Evolutionary conservation across 2,888 invertebrate genomes (phyloP).

Genomic region (Lasioglossum lativentre): DNA sequence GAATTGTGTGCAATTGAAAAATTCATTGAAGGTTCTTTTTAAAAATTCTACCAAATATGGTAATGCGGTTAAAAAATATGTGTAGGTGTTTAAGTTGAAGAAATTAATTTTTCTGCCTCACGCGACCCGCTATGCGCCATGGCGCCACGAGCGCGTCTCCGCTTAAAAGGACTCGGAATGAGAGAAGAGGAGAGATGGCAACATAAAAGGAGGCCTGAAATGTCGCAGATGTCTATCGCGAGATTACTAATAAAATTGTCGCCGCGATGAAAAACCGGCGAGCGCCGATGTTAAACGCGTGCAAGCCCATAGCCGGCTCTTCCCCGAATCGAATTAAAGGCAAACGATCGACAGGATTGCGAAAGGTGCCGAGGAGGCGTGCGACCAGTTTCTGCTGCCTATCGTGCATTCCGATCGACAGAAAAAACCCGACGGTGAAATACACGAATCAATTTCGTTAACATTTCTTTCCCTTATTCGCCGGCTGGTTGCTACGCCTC

Average conservation of each 20-base stretch:
- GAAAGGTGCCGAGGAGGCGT: slow-evolving; percentile 57
- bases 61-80: neutral
- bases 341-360: slow-evolving; percentile 59
- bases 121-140: neutral
- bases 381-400: slow-evolving; percentile 71
- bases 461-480: slow-evolving; percentile 48
- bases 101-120: neutral
- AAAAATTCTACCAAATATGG: neutral
- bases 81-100: neutral
- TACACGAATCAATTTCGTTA: slow-evolving; percentile 69
- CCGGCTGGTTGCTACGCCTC: neutral
- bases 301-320: slow-evolving; percentile 41
- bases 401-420: slow-evolving; percentile 73
- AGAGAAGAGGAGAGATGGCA: slow-evolving; percentile 32
- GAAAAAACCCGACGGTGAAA: slow-evolving; percentile 67
- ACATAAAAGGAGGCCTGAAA: slow-evolving; percentile 24
- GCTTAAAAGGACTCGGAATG: slow-evolving; percentile 29
- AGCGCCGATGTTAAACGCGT: slow-evolving; percentile 30
- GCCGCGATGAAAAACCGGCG: slow-evolving; percentile 48
- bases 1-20: neutral
- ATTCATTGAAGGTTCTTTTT: neutral
- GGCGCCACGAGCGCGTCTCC: slow-evolving; percentile 47
- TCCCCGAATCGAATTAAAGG: slow-evolving; percentile 63
- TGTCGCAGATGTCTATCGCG: slow-evolving; percentile 72
- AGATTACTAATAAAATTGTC: slow-evolving; percentile 65